Conservation (phyloP, 2,797 vertebrate genomes). For the Galagoides demidoff region DNA sequence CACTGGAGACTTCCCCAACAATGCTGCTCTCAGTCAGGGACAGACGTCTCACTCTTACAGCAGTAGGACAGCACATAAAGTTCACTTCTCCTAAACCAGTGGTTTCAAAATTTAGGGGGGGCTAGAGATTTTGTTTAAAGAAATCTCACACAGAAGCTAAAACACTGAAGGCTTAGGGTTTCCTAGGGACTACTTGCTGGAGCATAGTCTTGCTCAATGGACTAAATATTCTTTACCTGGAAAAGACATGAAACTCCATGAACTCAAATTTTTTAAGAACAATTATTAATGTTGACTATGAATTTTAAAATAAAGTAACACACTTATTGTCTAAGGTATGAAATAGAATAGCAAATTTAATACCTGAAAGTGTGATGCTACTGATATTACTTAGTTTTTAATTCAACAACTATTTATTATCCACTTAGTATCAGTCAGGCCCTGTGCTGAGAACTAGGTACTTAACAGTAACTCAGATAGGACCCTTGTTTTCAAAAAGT, state of each 20-base stretch:
- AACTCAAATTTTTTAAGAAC: constrained; percentile 3
- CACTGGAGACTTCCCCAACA: background rate
- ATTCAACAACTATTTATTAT: constrained; percentile 13
- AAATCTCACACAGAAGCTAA: background rate
- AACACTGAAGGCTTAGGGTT: background rate
- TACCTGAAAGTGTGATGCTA: background rate
- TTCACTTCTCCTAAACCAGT: background rate
- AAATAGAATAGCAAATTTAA: constrained; percentile 19
- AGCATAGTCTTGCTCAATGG: background rate
- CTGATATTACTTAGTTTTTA: background rate
- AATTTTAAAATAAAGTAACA: background rate
- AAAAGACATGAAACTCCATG: background rate
- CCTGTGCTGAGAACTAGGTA: background rate
- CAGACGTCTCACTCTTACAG: background rate
- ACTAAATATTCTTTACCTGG: background rate
- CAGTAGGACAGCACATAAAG: background rate
- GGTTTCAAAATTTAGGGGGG: background rate
- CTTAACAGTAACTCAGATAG: background rate
- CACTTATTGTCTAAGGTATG: background rate
- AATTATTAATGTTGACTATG: background rate
- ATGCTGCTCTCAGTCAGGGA: background rate
- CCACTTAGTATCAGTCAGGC: background rate
- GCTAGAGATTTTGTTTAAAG: background rate
- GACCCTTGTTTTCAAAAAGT: background rate
- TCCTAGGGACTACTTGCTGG: background rate